Conservation (phyloP, 2,888 invertebrate species). For the Hypsopygia costalis region DNA sequence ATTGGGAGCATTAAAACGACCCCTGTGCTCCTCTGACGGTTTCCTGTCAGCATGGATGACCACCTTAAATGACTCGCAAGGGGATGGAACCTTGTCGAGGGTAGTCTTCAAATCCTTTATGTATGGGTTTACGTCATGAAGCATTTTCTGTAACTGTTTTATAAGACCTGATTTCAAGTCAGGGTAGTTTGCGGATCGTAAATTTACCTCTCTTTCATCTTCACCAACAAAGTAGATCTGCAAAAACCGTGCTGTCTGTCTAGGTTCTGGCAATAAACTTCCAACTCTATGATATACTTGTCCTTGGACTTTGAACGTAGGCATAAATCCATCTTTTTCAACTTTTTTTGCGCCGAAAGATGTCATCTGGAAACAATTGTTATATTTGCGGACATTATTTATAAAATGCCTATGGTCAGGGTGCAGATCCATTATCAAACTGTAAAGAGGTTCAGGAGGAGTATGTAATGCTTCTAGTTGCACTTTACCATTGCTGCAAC, state of each 20-base stretch:
- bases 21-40: too few relatives aligned
- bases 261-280: conserved; percentile 22
- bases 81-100: neutral
- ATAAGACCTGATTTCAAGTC: neutral
- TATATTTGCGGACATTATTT: neutral
- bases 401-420: neutral
- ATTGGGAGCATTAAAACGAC: too few relatives aligned
- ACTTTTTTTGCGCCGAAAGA: conserved; percentile 29
- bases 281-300: conserved; percentile 24
- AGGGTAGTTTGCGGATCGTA: neutral
- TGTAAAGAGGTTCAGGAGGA: neutral
- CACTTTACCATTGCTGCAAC: conserved; percentile 9
- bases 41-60: too few relatives aligned
- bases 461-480: neutral
- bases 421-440: neutral
- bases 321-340: conserved; percentile 21
- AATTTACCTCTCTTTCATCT: neutral
- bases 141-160: neutral
- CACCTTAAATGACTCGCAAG: neutral
- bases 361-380: conserved; percentile 17
- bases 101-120: neutral
- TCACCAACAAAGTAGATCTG: conserved; percentile 28
- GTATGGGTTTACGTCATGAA: neutral
- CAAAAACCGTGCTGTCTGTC: conserved; percentile 25
- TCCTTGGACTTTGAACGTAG: conserved; percentile 23